These are phyloP conservation scores for Trachelus stipa DNA, from an alignment of 2,888 invertebrate genomes.

Conservation along the genomic window DNA sequence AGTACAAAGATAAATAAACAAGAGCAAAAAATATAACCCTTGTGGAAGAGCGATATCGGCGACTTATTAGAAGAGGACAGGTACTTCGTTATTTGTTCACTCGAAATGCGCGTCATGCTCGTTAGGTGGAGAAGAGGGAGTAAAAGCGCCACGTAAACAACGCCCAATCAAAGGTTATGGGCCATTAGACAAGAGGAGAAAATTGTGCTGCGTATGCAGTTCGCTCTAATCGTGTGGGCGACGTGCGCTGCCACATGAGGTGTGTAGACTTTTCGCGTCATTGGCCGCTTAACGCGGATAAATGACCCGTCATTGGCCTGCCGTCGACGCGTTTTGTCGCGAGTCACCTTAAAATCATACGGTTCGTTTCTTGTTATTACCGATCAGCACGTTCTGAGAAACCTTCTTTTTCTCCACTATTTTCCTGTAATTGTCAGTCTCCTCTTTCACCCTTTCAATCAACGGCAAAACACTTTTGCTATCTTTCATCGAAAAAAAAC, in stretches of 20 bases:
- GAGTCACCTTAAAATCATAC: conserved; percentile 54
- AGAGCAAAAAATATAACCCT: background rate
- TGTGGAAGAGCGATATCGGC: background rate
- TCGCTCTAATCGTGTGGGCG: conserved; percentile 32
- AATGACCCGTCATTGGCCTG: conserved; percentile 41
- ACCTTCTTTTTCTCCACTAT: background rate
- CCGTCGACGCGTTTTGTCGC: conserved; percentile 42
- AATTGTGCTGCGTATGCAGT: conserved; percentile 60
- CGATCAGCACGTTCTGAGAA: background rate
- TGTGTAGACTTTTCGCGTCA: conserved; percentile 62
- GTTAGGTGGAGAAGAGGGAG: conserved; percentile 12
- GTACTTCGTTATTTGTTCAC: background rate
- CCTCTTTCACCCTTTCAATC: background rate
- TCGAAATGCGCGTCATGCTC: background rate
- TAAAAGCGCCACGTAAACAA: conserved; percentile 54
- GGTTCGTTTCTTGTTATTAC: conserved; percentile 46
- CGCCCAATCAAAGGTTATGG: conserved; percentile 62
- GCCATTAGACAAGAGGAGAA: conserved; percentile 59
- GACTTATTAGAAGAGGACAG: conserved; percentile 3
- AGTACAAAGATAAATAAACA: background rate
- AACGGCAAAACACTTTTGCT: background rate
- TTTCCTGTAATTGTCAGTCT: background rate
- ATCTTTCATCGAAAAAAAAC: background rate
- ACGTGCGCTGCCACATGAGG: conserved; percentile 24
- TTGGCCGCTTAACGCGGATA: conserved; percentile 51